Conservation (phyloP, 2,113 vertebrate genomes). For the Thomomys bottae region DNA sequence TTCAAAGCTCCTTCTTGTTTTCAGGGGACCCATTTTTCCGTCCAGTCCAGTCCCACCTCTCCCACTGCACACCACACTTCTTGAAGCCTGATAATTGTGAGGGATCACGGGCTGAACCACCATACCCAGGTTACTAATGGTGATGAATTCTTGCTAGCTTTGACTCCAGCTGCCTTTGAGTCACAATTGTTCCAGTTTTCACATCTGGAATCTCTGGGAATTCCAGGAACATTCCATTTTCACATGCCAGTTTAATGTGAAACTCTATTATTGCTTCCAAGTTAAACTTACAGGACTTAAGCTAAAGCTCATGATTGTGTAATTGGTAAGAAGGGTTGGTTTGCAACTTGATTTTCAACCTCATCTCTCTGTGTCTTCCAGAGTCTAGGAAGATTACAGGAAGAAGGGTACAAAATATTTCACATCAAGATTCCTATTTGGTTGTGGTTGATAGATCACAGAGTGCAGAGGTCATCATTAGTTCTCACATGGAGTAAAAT, state of each 20-base stretch:
- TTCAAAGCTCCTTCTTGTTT: background rate
- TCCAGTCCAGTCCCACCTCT: background rate
- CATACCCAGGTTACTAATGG: too few species aligned
- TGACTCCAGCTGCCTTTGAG: too few species aligned
- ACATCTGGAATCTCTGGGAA: too few species aligned
- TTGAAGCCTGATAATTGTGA: too few species aligned
- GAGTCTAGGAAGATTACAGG: background rate
- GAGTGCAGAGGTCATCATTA: background rate
- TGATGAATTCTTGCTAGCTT: too few species aligned
- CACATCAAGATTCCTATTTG: background rate
- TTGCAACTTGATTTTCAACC: background rate
- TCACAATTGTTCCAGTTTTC: too few species aligned
- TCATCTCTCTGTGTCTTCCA: constrained; percentile 10
- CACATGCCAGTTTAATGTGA: background rate
- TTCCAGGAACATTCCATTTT: background rate
- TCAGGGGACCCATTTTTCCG: background rate
- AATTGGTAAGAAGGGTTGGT: background rate
- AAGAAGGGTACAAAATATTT: background rate
- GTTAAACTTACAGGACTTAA: background rate
- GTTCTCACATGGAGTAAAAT: background rate
- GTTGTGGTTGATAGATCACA: background rate
- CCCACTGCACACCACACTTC: background rate
- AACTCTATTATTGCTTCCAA: background rate
- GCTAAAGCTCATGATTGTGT: background rate
- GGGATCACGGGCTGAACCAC: too few species aligned